Evolutionary conservation across 2,797 vertebrate species (phyloP).

Genomic region (Cyclopterus lumpus): DNA sequence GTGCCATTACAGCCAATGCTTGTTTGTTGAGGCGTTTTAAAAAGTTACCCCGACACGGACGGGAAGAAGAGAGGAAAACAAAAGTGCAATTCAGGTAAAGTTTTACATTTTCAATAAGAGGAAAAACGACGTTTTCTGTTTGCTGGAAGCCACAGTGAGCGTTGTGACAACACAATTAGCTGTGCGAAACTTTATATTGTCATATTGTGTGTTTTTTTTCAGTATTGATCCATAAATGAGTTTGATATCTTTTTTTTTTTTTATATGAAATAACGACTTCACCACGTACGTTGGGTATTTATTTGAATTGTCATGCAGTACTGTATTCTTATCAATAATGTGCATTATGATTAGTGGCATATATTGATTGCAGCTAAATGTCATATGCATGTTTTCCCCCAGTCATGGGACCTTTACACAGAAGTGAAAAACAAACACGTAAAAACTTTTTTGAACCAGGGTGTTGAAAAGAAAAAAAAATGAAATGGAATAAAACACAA

Average conservation of each 20-base stretch:
- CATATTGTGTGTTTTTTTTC: slow-evolving; percentile 94
- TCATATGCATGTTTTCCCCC: slow-evolving; percentile 93
- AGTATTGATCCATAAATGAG: slow-evolving; percentile 95
- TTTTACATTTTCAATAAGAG: slow-evolving; percentile 63
- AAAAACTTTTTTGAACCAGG: slow-evolving; percentile 66
- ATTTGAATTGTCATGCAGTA: slow-evolving; percentile 97
- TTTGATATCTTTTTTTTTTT: slow-evolving; percentile 90
- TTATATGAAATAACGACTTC: slow-evolving; percentile 91
- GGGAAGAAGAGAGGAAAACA: slow-evolving; percentile 70
- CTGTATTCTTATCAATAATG: slow-evolving; percentile 94
- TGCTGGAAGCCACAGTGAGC: slow-evolving; percentile 95
- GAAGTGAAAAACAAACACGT: slow-evolving; percentile 84
- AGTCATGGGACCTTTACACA: slow-evolving; percentile 96
- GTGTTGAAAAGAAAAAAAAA: slow-evolving; percentile 36
- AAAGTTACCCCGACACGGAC: slow-evolving; percentile 85
- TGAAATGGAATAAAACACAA: slow-evolving; percentile 27
- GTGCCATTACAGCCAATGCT: slow-evolving; percentile 73
- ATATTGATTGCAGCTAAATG: slow-evolving; percentile 92
- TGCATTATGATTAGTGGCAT: slow-evolving; percentile 95
- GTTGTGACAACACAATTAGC: slow-evolving; percentile 90
- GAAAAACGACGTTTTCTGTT: slow-evolving; percentile 92
- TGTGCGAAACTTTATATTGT: slow-evolving; percentile 91
- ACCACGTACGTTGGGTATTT: slow-evolving; percentile 97
- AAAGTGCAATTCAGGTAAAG: slow-evolving; percentile 87
- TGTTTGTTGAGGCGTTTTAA: slow-evolving; percentile 89